Conservation (phyloP, 2,113 vertebrate genomes). For the human (Homo sapiens) region DNA sequence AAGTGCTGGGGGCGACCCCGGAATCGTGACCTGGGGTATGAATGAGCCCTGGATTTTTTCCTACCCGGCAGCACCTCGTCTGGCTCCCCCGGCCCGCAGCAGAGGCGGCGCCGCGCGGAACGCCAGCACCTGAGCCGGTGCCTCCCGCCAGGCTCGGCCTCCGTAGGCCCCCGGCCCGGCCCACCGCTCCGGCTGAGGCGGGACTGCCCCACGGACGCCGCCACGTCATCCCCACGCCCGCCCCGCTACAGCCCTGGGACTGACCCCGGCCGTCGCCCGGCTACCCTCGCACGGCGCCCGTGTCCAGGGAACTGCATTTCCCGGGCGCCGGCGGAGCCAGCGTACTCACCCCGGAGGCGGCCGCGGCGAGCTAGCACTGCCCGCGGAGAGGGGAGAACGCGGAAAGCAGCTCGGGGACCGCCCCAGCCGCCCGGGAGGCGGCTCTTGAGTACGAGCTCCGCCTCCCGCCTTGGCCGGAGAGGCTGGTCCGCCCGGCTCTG, state of each 20-base stretch:
- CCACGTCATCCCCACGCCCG: background rate
- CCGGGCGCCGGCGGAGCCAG: accelerated
- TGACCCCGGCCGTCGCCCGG: background rate
- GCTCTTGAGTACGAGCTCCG: background rate
- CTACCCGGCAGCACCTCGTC: background rate
- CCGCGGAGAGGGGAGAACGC: accelerated
- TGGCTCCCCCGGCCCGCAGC: background rate
- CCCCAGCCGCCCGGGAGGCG: background rate
- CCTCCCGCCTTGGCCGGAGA: background rate
- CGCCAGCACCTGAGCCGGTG: background rate
- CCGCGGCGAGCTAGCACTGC: accelerated
- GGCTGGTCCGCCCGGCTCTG: background rate
- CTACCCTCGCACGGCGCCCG: too few species aligned
- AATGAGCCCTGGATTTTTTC: background rate
- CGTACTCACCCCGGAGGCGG: background rate
- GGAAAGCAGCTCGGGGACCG: background rate
- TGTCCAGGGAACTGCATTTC: too few species aligned
- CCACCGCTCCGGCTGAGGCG: background rate
- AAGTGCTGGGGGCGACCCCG: background rate
- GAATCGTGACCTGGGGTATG: background rate
- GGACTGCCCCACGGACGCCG: background rate
- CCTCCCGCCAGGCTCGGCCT: background rate
- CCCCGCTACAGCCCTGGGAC: background rate
- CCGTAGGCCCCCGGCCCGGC: background rate
- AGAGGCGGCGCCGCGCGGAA: background rate